Conservation (phyloP, 2,113 vertebrate species). For the Rutilus rutilus region DNA sequence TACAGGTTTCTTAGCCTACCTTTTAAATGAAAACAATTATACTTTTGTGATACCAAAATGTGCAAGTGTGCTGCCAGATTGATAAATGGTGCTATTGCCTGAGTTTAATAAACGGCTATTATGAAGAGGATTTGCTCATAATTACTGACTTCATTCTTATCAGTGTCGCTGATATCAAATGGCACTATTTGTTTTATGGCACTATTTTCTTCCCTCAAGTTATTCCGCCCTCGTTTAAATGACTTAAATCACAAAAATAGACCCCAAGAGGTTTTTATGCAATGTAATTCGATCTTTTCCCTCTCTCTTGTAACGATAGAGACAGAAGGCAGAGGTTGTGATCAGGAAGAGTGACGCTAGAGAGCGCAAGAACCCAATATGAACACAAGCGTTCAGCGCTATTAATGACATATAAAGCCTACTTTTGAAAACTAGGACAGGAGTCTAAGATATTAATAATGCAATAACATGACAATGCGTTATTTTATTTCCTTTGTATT, state of each 20-base stretch:
- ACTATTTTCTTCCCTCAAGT: neutral
- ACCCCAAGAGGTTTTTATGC: neutral
- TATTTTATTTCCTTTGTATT: neutral
- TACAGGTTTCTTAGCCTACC: too few species aligned
- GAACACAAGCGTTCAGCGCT: neutral
- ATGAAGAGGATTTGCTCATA: neutral
- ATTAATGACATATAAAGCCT: neutral
- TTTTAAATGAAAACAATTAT: too few species aligned
- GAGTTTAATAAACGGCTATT: slow-evolving; percentile 3
- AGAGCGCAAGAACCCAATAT: slow-evolving; percentile 30
- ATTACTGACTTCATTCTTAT: neutral
- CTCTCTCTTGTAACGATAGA: too few species aligned
- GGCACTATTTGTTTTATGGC: neutral
- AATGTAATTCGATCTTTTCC: neutral
- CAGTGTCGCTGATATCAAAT: neutral
- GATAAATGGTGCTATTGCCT: neutral
- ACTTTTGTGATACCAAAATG: neutral
- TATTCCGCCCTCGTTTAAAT: neutral
- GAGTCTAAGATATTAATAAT: neutral
- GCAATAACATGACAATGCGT: neutral
- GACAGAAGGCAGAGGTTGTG: neutral
- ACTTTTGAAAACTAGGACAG: neutral
- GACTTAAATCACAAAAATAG: neutral
- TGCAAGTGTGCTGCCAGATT: neutral
- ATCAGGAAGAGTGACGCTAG: slow-evolving; percentile 26